Conservation (phyloP, 2,797 vertebrate species). For the Distichodus sexfasciatus region DNA sequence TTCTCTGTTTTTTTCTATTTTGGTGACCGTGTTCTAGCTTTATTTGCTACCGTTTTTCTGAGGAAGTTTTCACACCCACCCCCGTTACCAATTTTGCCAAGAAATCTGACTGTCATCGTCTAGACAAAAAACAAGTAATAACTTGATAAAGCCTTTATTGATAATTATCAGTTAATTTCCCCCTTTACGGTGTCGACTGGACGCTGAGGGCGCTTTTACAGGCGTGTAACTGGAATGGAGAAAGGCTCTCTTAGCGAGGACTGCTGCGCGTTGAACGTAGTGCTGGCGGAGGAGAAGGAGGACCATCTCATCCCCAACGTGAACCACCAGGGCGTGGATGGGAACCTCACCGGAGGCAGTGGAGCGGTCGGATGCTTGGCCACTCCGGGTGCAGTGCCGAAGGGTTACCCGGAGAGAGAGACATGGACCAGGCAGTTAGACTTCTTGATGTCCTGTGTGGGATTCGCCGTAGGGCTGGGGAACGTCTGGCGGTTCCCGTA, state of each 20-base stretch:
- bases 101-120: slow-evolving; percentile 37
- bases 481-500: slow-evolving; percentile 96
- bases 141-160: background rate
- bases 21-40: slow-evolving; percentile 39
- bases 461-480: slow-evolving; percentile 91
- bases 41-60: slow-evolving; percentile 38
- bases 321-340: slow-evolving; percentile 59
- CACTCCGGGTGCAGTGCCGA: too few species aligned
- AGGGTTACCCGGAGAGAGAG: slow-evolving; percentile 76
- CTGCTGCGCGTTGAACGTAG: slow-evolving; percentile 70
- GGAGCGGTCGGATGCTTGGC: slow-evolving; percentile 54
- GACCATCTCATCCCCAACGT: slow-evolving; percentile 74
- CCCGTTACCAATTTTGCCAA: slow-evolving; percentile 38
- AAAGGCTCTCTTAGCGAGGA: slow-evolving; percentile 68
- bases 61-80: background rate
- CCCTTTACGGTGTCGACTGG: slow-evolving; percentile 23
- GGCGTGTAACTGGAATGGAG: slow-evolving; percentile 58
- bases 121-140: background rate
- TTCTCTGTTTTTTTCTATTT: slow-evolving; percentile 54
- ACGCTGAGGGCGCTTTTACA: slow-evolving; percentile 37
- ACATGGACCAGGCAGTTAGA: slow-evolving; percentile 96
- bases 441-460: slow-evolving; percentile 97
- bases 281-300: slow-evolving; percentile 76
- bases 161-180: too few species aligned
- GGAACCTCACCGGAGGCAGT: slow-evolving; percentile 56